Base-by-base conservation (phyloP, 2,888 invertebrate genomes). In the Leucania comma region DNA sequence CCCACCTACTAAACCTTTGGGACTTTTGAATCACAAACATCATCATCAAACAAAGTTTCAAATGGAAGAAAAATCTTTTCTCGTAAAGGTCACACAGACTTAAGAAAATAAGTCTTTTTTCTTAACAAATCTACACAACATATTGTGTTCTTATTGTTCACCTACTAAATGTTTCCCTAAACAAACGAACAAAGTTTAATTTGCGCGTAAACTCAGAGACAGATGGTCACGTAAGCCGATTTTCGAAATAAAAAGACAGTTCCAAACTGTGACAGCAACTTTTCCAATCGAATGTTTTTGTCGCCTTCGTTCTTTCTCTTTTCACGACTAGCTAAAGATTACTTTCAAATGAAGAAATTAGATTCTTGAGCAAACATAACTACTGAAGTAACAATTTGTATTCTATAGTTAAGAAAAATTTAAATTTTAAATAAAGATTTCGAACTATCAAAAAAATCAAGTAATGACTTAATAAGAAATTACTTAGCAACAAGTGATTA, bases 221-320 rank as follows among this genome's bases (percentile, higher is more conserved):
- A 84, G 68, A 75, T 72, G 69, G 75, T 60, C 48, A 61, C 62
- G 65, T 51, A 67, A 72, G 62, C 22, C 78, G 56, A 68, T 78
- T 83, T 65, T 29, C 50, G 32, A 56, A 74, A 73, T 66, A 71
- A 84, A 83, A 78, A 35, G 62, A 75, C 66, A 54, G 26, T 66
- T 68, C 59, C n/a, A 54, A 72, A 74, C 53, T 26, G 60, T 60
- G 81, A 67, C 84, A 68, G 61, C 1, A 84, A 82, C 82, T 82
- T 82, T 84, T 84, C 78, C 78, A 81, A 82, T 82, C 60, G 56
- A 75, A 81, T 70, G 67, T 68, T 77, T 67, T 46, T 29, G 60
- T 68, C 54, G 61, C 42, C 26, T 54, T 57, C 3, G 32, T 53
- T 51, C 35, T 59, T 58, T 22, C 20, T 1, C 48, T 63, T 17